Evolutionary conservation across 1,140 invertebrate species (phyloP), one percentile per base, ranked within the genome.

Genomic region (Zaprionus lachaisei): DNA sequence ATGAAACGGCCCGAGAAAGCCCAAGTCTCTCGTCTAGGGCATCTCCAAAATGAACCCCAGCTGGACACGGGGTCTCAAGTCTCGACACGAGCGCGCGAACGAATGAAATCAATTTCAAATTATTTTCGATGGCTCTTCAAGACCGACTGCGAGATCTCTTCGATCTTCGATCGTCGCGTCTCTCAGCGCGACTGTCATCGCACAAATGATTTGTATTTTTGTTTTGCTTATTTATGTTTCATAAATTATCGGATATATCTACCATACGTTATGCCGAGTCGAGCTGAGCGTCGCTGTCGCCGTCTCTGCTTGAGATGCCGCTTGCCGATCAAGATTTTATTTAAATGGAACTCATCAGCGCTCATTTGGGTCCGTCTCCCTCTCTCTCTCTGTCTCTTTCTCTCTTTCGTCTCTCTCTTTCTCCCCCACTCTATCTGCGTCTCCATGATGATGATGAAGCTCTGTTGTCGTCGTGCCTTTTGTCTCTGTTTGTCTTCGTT

Each of bases 201-300:
- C 81, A 91, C 81, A 91, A 91, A 91, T 91, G 87, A 91, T 91
- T 91, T 91, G 87, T 91, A 91, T 91, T 91, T 91, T 83, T 86
- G 86, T 86, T 91, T 91, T 81, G 79, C 73, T 91, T 91, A 91
- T 91, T 91, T 91, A 91, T 91, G 87, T 91, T 91, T 91, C 87
- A 91, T 91, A 91, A 91, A 91, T 91, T 91, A 91, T 91, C 83
- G 87, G 87, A 91, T 91, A 82, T 89, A 86, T 86, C 14, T 41
- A 47, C 77, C 87, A 83, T 72, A 76, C 81, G 83, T 84, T 90
- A 85, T 90, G 31, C 31, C n/a, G 79, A 69, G 77, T 80, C 69
- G 65, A 68, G 64, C 9, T 24, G 4, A 61, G n/a, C 7, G 24
- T 2, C 14, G 37, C 17, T 44, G 20, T 17, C 12, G 37, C 22